Conservation (phyloP, 2,113 vertebrate genomes). For the Spheniscus mendiculus region DNA sequence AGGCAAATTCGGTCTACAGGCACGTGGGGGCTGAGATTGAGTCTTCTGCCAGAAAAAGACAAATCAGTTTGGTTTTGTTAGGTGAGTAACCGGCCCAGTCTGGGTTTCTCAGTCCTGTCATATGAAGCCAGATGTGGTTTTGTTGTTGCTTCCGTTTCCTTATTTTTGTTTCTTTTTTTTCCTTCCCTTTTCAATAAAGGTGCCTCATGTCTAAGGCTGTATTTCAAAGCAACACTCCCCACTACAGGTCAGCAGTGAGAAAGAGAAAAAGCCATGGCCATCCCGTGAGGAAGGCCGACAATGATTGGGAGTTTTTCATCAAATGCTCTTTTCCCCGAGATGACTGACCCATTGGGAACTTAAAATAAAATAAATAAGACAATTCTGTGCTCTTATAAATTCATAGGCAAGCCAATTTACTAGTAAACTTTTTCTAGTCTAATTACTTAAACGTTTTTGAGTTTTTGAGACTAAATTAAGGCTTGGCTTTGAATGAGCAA, state of each 20-base stretch:
- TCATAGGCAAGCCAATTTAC: neutral
- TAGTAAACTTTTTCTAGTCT: neutral
- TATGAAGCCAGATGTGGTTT: neutral
- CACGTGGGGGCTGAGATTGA: fast-evolving
- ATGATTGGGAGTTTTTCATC: neutral
- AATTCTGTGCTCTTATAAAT: neutral
- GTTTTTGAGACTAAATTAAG: neutral
- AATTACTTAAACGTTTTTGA: neutral
- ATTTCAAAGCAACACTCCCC: slow-evolving; percentile 31
- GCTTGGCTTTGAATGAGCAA: neutral
- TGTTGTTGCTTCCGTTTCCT: neutral
- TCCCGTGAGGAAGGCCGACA: neutral
- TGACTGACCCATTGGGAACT: neutral
- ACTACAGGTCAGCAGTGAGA: neutral
- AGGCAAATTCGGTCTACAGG: neutral
- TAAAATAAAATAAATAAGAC: neutral
- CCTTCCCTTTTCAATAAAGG: neutral
- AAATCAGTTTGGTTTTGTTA: neutral
- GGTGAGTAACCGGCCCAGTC: neutral
- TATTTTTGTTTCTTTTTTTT: neutral
- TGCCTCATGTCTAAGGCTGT: neutral
- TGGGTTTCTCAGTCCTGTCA: neutral
- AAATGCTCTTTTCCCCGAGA: neutral
- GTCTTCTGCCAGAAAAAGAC: neutral
- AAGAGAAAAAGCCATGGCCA: neutral